phyloP scores from a whole-genome alignment of 1,140 invertebrate species.

The Uloborus diversus region DNA sequence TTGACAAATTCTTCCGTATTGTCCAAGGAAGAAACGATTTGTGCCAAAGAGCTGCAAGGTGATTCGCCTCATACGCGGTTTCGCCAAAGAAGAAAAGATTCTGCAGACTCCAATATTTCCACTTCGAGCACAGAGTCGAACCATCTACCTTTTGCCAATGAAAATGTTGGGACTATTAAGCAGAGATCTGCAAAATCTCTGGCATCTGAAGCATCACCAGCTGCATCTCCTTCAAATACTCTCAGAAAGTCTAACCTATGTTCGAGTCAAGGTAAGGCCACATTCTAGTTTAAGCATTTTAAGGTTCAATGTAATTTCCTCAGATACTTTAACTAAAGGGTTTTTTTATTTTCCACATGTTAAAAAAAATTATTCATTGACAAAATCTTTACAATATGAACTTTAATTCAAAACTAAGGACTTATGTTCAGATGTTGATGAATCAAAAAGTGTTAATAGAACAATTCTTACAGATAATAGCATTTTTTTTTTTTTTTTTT shows the following conservation, averaged over 20 bases:
- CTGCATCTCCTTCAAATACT: conserved; percentile 51
- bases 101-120: conserved; percentile 76
- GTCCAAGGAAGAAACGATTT: conserved; percentile 28
- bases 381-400: too few relatives aligned
- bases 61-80: conserved; percentile 36
- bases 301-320: too few relatives aligned
- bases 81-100: conserved; percentile 53
- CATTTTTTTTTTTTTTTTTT: too few relatives aligned
- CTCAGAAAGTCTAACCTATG: conserved; percentile 33
- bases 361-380: too few relatives aligned
- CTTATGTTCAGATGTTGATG: too few relatives aligned
- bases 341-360: too few relatives aligned
- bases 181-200: conserved; percentile 73
- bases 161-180: conserved; percentile 98
- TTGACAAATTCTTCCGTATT: conserved; percentile 48
- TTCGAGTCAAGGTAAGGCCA: conserved; percentile 52
- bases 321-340: too few relatives aligned
- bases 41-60: conserved; percentile 55
- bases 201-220: conserved; percentile 53
- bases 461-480: too few relatives aligned
- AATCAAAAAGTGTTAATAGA: too few relatives aligned
- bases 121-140: conserved; percentile 91
- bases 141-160: conserved; percentile 97
- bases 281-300: neutral
- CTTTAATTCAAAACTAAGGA: too few relatives aligned